Evolutionary conservation across 2,888 invertebrate genomes (phyloP).

Genomic region (Celastrina argiolus): DNA sequence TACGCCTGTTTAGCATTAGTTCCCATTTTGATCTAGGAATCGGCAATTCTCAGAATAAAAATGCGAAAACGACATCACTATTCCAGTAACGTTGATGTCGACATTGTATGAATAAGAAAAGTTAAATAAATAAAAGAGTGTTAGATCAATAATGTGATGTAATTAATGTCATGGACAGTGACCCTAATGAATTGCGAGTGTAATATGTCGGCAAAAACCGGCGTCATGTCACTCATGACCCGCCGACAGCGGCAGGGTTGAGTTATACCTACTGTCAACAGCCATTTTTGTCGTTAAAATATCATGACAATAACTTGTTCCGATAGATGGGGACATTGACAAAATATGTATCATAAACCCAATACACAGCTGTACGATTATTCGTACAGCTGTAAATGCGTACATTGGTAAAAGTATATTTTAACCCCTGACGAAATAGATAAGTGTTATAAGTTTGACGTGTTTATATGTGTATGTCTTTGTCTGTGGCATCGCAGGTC

Average conservation of each 20-base stretch:
- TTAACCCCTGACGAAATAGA: no score
- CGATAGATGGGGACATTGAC: background rate
- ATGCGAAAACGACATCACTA: background rate
- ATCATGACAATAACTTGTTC: slow-evolving; percentile 24
- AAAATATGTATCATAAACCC: background rate
- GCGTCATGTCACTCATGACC: slow-evolving; percentile 50
- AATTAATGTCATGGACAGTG: slow-evolving; percentile 65
- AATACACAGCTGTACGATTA: background rate
- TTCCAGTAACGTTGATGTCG: background rate
- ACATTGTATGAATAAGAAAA: background rate
- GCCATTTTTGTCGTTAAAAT: background rate
- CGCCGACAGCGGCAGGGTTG: slow-evolving; percentile 41
- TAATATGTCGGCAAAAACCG: slow-evolving; percentile 67
- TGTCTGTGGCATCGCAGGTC: no score
- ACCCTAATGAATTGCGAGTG: slow-evolving; percentile 69
- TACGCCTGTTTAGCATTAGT: background rate
- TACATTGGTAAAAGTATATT: no score
- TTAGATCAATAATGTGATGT: slow-evolving; percentile 45
- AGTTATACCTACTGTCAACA: slow-evolving; percentile 21
- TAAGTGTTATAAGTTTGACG: no score
- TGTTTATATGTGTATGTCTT: no score
- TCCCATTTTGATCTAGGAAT: background rate
- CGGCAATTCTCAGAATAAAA: background rate
- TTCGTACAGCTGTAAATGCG: no score
- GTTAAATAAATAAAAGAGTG: background rate